These are phyloP conservation scores for Thunnus thynnus DNA, from an alignment of 2,113 vertebrate genomes.

Conservation along the genomic window DNA sequence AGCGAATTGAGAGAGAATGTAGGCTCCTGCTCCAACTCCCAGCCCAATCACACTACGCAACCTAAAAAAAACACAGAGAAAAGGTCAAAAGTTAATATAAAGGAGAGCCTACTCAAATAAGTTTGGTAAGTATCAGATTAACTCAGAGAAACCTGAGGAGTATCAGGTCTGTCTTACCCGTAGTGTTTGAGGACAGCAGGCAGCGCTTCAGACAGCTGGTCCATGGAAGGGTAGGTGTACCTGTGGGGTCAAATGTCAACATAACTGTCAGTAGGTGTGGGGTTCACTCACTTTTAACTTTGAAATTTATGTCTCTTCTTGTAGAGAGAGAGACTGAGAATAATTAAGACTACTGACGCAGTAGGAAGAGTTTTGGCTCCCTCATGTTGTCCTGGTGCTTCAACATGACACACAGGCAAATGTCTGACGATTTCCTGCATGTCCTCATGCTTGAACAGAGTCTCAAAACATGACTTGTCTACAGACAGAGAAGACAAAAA, in stretches of 20 bases:
- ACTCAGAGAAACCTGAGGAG: not conserved
- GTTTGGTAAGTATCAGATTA: not conserved
- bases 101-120: not conserved
- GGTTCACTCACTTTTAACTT: not conserved
- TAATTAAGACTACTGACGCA: conserved; percentile 82
- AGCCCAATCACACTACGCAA: conserved; percentile 91
- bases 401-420: conserved; percentile 93
- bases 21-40: conserved; percentile 94
- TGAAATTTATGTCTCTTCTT: not conserved
- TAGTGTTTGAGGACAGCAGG: conserved; percentile 92
- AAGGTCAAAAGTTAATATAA: conserved; percentile 2
- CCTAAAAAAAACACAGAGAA: conserved; percentile 74
- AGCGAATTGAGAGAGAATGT: conserved; percentile 92
- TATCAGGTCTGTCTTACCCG: conserved; percentile 85
- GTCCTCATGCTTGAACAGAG: conserved; percentile 93
- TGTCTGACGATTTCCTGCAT: conserved; percentile 95
- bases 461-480: conserved; percentile 95
- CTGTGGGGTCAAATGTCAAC: conserved; percentile 74
- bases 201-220: conserved; percentile 93
- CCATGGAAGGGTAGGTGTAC: conserved; percentile 93
- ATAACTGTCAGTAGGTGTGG: conserved; percentile 8
- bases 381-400: conserved; percentile 95
- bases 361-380: conserved; percentile 89
- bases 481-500: conserved; percentile 11
- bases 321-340: not conserved